Percentiles rank a stretch among this genome's conserved stretches.
These are phyloP conservation scores for Phenganax subtilis DNA, from an alignment of 92 coral and sea anemone species.

Conservation along the genomic window DNA sequence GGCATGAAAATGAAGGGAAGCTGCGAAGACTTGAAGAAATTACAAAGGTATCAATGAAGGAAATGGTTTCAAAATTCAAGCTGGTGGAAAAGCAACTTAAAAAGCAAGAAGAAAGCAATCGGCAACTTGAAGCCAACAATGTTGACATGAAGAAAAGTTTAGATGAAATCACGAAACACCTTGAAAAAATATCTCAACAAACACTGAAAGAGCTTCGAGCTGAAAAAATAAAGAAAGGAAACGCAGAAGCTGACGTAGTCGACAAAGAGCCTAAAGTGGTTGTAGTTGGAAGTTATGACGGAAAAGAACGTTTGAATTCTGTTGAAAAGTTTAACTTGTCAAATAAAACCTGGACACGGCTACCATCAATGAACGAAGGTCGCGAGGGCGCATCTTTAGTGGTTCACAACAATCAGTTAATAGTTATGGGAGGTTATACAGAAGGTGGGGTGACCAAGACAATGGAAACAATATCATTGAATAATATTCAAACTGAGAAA, in stretches of 20 bases:
- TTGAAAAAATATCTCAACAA: no score
- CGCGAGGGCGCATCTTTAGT: neutral
- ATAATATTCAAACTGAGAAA: neutral
- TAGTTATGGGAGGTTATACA: constrained; percentile 1
- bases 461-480: neutral
- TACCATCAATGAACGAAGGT: neutral
- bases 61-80: no score
- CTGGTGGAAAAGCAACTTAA: no score
- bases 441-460: neutral
- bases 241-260: neutral
- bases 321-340: constrained; percentile 22
- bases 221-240: neutral
- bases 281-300: neutral
- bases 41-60: no score
- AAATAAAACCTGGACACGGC: neutral
- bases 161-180: no score
- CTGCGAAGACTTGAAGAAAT: no score
- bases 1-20: no score
- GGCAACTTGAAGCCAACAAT: no score
- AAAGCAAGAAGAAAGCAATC: no score
- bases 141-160: no score
- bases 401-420: neutral
- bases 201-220: neutral
- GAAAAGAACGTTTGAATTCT: neutral
- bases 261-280: neutral